Percentiles rank a stretch among this genome's conserved stretches.
phyloP scores from a whole-genome alignment of 2,113 vertebrate species.

The Turnix velox region DNA sequence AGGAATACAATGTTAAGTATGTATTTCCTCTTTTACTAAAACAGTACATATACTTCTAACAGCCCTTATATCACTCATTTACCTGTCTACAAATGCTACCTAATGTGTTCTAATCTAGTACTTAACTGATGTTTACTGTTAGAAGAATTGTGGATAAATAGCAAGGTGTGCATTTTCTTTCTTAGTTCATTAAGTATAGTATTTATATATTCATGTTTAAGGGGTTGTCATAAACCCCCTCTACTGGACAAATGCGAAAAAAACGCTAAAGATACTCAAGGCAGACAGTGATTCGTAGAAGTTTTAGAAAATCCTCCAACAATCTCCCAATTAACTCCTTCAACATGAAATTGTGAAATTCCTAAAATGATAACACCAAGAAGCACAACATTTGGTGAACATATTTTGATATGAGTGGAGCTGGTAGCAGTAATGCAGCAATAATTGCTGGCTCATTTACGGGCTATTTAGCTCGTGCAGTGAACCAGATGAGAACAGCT shows the following conservation, averaged over 20 bases:
- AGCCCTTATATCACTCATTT: not conserved
- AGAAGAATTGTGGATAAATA: not conserved
- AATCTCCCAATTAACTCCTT: slow-evolving; percentile 83
- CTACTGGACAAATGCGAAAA: too few species aligned
- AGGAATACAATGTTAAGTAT: not conserved
- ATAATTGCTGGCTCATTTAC: slow-evolving; percentile 93
- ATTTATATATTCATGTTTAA: slow-evolving; percentile 28
- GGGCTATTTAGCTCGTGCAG: slow-evolving; percentile 92
- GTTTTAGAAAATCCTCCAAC: slow-evolving; percentile 66
- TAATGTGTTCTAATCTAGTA: not conserved
- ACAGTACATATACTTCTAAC: not conserved
- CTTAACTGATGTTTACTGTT: not conserved
- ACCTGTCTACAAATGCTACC: not conserved
- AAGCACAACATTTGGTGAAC: slow-evolving; percentile 84
- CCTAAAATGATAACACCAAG: slow-evolving; percentile 83
- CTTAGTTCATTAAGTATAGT: not conserved
- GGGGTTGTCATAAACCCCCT: slow-evolving; percentile 53
- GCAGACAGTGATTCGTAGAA: slow-evolving; percentile 56
- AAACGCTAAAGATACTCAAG: slow-evolving; percentile 60
- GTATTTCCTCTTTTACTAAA: not conserved
- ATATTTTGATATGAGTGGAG: slow-evolving; percentile 82
- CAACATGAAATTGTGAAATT: slow-evolving; percentile 80
- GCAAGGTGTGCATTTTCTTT: not conserved
- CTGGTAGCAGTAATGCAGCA: slow-evolving; percentile 84
- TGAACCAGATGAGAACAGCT: slow-evolving; percentile 91